These are phyloP conservation scores for Mus minutoides DNA, from an alignment of 2,797 vertebrate genomes.

Conservation along the genomic window DNA sequence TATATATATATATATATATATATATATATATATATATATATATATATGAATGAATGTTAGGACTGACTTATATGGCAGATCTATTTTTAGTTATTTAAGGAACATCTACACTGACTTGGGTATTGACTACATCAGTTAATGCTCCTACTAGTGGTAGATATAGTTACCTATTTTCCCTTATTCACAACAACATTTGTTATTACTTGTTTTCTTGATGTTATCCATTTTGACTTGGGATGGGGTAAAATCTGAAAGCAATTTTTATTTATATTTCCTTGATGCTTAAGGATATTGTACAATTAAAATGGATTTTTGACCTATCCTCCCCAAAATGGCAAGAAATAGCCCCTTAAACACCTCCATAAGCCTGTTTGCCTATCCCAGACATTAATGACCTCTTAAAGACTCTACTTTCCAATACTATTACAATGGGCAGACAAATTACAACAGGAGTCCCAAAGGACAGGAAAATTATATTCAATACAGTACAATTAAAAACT, in stretches of 20 bases:
- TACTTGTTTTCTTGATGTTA: neutral
- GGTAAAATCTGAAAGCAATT: neutral
- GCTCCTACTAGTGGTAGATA: neutral
- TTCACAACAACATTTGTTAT: neutral
- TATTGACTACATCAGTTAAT: neutral
- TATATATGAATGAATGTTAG: neutral
- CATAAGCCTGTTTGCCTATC: neutral
- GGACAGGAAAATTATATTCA: neutral
- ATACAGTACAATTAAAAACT: neutral
- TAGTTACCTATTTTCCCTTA: too few relatives aligned
- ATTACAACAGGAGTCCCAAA: neutral
- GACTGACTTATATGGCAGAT: neutral
- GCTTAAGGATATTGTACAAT: neutral
- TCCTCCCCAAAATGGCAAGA: too few relatives aligned
- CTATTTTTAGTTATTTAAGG: neutral
- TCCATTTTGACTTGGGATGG: neutral
- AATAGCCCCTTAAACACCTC: neutral
- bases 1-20: too few relatives aligned
- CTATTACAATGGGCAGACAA: neutral
- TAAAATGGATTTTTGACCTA: neutral
- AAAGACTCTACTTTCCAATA: neutral
- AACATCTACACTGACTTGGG: neutral
- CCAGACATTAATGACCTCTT: neutral
- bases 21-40: neutral
- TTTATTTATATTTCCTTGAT: neutral